Percentiles rank a stretch among this genome's conserved stretches.
phyloP scores from a whole-genome alignment of 1,140 invertebrate genomes.

The Cephus cinctus region DNA sequence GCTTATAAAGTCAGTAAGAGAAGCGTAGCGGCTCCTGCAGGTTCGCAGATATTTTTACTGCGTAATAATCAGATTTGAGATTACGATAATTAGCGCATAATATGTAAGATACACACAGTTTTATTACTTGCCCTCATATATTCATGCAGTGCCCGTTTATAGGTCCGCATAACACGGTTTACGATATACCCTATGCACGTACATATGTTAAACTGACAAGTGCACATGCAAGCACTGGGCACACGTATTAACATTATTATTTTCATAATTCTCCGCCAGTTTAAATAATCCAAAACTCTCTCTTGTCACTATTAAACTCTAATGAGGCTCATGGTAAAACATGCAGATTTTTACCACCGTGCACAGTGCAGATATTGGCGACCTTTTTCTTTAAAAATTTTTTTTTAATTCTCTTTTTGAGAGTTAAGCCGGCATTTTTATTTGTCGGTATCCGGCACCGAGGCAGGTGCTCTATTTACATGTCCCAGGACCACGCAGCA shows the following conservation, averaged over 20 bases:
- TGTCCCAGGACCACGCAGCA: too few relatives aligned
- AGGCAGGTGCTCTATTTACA: too few relatives aligned
- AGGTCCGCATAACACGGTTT: constrained; percentile 16
- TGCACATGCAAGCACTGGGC: constrained; percentile 2
- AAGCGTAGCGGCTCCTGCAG: constrained; percentile 13
- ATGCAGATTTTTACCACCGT: constrained; percentile 1
- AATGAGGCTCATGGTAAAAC: constrained; percentile 17
- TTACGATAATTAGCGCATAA: constrained; percentile 29
- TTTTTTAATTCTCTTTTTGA: too few relatives aligned
- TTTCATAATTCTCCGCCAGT: constrained; percentile 14
- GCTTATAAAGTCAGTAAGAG: constrained; percentile 14
- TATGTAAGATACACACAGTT: constrained; percentile 18
- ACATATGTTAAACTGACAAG: neutral
- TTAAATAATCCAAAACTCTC: constrained; percentile 12
- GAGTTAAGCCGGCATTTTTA: too few relatives aligned
- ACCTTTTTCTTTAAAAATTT: too few relatives aligned
- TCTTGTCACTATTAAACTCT: constrained; percentile 12
- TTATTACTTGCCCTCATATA: constrained; percentile 9
- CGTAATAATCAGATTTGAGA: constrained; percentile 24
- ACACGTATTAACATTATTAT: constrained; percentile 16
- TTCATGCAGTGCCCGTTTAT: constrained; percentile 14
- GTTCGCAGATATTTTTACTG: constrained; percentile 10
- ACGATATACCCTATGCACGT: constrained; percentile 6
- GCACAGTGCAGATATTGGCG: too few relatives aligned
- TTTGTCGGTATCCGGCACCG: too few relatives aligned